A percentile compares a stretch with the other conserved stretches of the same genome.
These are phyloP conservation scores for Lymantria monacha DNA, from an alignment of 2,888 invertebrate genomes.

Conservation along the genomic window DNA sequence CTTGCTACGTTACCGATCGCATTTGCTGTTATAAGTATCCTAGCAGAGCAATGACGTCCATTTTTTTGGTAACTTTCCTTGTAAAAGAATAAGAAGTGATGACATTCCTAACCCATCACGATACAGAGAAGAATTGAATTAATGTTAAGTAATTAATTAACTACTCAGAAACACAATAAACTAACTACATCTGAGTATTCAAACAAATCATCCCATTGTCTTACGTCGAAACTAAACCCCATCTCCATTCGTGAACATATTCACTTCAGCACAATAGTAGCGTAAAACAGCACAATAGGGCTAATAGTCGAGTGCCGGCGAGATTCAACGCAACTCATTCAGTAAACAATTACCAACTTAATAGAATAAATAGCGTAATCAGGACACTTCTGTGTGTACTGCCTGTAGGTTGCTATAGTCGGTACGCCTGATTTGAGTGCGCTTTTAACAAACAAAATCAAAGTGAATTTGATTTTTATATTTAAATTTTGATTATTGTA, in stretches of 20 bases:
- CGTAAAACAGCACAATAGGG: constrained; percentile 61
- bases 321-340: constrained; percentile 63
- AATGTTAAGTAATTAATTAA: no score
- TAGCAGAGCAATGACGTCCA: no score
- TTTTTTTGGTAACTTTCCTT: no score
- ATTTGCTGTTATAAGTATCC: no score
- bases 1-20: no score
- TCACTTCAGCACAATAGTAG: constrained; percentile 30
- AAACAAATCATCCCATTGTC: constrained; percentile 18
- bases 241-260: constrained; percentile 14
- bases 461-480: no score
- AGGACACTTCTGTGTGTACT: constrained; percentile 63
- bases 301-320: constrained; percentile 58
- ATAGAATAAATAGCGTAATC: constrained; percentile 82
- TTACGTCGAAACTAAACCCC: constrained; percentile 19
- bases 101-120: no score
- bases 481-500: no score
- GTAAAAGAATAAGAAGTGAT: no score
- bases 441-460: neutral
- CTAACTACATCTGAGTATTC: neutral
- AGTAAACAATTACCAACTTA: constrained; percentile 73
- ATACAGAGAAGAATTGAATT: no score
- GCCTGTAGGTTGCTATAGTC: constrained; percentile 40
- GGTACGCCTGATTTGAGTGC: constrained; percentile 25
- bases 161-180: no score